phyloP scores from a whole-genome alignment of 2,797 vertebrate species.

The Glyptemys insculpta region DNA sequence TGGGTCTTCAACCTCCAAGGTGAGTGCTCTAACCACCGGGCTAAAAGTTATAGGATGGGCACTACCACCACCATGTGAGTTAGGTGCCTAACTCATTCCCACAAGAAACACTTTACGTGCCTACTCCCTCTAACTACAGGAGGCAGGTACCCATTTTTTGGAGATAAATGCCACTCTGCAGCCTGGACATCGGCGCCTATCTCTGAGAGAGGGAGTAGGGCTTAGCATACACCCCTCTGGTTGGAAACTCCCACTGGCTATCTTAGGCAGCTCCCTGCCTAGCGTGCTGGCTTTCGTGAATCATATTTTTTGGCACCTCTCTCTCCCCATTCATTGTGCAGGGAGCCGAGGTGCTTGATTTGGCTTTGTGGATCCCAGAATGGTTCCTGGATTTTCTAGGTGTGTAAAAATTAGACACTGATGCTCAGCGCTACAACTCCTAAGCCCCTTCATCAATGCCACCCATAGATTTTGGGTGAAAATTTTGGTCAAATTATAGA shows the following conservation, averaged over 20 bases:
- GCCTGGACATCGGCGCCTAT: neutral
- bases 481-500: neutral
- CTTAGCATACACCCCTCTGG: neutral
- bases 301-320: neutral
- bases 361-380: neutral
- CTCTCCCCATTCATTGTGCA: neutral
- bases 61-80: neutral
- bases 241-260: neutral
- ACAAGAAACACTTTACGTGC: neutral
- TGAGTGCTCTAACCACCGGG: neutral
- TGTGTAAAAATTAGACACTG: neutral
- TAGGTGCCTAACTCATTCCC: neutral
- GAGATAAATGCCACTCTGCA: neutral
- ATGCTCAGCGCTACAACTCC: neutral
- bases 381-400: neutral
- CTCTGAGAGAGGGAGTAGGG: neutral
- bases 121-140: neutral
- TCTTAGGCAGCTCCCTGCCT: neutral
- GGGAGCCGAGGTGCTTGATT: neutral
- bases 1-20: neutral
- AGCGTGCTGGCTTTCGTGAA: neutral
- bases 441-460: neutral
- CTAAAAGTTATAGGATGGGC: neutral
- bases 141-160: neutral
- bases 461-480: neutral